Percentiles rank a stretch among this genome's conserved stretches.
These are phyloP conservation scores for Gadus chalcogrammus DNA, from an alignment of 2,113 vertebrate species.

Conservation along the genomic window DNA sequence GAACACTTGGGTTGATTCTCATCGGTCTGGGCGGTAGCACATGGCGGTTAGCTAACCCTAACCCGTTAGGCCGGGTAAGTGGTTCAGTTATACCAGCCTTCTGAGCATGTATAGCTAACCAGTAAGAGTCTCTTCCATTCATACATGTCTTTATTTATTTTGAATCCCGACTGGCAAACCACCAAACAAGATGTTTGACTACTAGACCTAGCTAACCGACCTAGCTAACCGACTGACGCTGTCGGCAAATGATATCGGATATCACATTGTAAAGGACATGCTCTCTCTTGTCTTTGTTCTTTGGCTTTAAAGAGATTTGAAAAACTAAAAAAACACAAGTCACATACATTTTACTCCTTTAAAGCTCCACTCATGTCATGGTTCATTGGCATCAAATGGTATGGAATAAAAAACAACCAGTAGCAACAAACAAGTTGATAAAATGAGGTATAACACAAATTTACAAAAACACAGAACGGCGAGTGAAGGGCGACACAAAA, in stretches of 20 bases:
- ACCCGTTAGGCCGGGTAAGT: too few relatives aligned
- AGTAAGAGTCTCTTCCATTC: too few relatives aligned
- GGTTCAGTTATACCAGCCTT: too few relatives aligned
- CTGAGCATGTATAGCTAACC: too few relatives aligned
- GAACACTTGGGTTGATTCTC: neutral
- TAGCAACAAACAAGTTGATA: slow-evolving; percentile 70
- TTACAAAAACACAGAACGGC: slow-evolving; percentile 73
- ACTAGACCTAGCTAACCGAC: too few relatives aligned
- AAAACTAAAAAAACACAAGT: slow-evolving; percentile 2
- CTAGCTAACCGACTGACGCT: too few relatives aligned
- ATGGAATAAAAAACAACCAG: slow-evolving; percentile 35
- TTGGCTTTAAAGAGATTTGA: slow-evolving; percentile 25
- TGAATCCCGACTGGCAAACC: too few relatives aligned
- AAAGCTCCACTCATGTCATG: slow-evolving; percentile 23
- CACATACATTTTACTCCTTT: slow-evolving; percentile 10
- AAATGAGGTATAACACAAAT: slow-evolving; percentile 94
- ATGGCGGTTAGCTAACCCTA: too few relatives aligned
- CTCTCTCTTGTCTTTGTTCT: slow-evolving; percentile 15
- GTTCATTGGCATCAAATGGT: slow-evolving; percentile 42
- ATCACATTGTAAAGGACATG: neutral
- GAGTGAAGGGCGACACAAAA: slow-evolving; percentile 47
- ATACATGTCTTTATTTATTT: too few relatives aligned
- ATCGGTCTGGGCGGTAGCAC: neutral
- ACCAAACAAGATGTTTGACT: too few relatives aligned
- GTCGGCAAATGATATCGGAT: too few relatives aligned